phyloP scores from a whole-genome alignment of 2,797 vertebrate genomes.

The Catostomus latipinnis region DNA sequence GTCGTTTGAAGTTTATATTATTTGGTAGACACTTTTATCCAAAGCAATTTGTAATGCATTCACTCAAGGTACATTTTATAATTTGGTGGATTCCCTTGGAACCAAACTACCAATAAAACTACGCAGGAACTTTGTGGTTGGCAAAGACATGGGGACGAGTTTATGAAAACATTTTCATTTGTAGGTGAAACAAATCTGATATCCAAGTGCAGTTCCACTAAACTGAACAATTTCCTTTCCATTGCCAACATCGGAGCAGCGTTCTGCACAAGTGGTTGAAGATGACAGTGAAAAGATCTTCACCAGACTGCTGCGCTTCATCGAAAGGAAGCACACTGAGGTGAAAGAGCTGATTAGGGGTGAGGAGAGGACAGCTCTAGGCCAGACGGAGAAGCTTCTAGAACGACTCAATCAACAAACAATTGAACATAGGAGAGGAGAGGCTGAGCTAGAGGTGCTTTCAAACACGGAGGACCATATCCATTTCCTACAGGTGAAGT shows the following conservation, averaged over 20 bases:
- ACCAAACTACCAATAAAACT: no score
- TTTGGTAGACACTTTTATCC: no score
- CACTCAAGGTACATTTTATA: no score
- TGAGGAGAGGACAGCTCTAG: conserved; percentile 69
- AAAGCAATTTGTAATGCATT: no score
- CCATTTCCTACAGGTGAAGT: conserved; percentile 75
- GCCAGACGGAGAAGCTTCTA: conserved; percentile 71
- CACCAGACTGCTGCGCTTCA: conserved; percentile 68
- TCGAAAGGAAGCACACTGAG: conserved; percentile 78
- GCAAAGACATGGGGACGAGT: no score
- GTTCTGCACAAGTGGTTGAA: conserved; percentile 71
- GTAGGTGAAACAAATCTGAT: no score
- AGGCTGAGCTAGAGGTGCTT: conserved; percentile 72
- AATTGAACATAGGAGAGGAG: conserved; percentile 58
- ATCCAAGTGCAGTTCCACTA: background rate
- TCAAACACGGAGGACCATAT: conserved; percentile 71
- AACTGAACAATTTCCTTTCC: background rate
- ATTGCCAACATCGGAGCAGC: conserved; percentile 58
- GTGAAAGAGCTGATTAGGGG: conserved; percentile 71
- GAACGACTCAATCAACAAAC: conserved; percentile 70
- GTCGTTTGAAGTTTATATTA: no score
- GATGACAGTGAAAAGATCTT: conserved; percentile 78
- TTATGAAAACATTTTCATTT: no score
- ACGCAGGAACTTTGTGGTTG: no score
- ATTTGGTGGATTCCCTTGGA: no score